phyloP scores from a whole-genome alignment of 1,140 invertebrate genomes.

The Neodiprion virginianus region DNA sequence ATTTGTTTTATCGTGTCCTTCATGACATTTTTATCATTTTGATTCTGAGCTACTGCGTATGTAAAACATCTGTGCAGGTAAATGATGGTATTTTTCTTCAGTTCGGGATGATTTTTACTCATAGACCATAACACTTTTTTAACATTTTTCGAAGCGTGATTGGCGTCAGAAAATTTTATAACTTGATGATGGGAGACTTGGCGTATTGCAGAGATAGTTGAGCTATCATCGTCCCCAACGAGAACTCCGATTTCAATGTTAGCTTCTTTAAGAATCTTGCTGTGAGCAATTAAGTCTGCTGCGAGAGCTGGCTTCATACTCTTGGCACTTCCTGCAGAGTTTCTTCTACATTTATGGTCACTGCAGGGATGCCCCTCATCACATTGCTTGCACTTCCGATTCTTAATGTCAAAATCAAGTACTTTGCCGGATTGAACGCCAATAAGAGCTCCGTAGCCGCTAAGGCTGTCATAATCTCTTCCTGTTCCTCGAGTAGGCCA shows the following conservation, averaged over 20 bases:
- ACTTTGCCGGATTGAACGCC: slow-evolving; percentile 19
- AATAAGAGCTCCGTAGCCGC: slow-evolving; percentile 20
- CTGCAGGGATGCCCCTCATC: neutral
- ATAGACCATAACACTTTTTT: slow-evolving; percentile 19
- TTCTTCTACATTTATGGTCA: slow-evolving; percentile 21
- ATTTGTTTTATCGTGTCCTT: slow-evolving; percentile 14
- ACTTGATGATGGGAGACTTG: slow-evolving; percentile 12
- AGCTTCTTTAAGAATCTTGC: slow-evolving; percentile 13
- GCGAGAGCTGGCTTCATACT: slow-evolving; percentile 20
- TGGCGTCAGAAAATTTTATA: slow-evolving; percentile 19
- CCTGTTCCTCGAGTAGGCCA: neutral
- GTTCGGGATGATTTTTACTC: slow-evolving; percentile 18
- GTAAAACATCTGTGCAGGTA: neutral
- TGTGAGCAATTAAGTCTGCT: slow-evolving; percentile 13
- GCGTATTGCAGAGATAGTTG: slow-evolving; percentile 19
- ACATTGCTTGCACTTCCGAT: slow-evolving; percentile 23
- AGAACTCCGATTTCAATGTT: slow-evolving; percentile 22
- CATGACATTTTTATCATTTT: slow-evolving; percentile 19
- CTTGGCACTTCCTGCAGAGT: slow-evolving; percentile 26
- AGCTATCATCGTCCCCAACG: slow-evolving; percentile 26
- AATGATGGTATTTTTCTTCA: slow-evolving; percentile 7
- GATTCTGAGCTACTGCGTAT: slow-evolving; percentile 20
- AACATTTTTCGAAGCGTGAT: slow-evolving; percentile 20
- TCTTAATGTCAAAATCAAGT: slow-evolving; percentile 20
- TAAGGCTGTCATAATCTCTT: neutral